These are phyloP conservation scores for Sandelia bainsii DNA, from an alignment of 2,797 vertebrate genomes.

Conservation along the genomic window DNA sequence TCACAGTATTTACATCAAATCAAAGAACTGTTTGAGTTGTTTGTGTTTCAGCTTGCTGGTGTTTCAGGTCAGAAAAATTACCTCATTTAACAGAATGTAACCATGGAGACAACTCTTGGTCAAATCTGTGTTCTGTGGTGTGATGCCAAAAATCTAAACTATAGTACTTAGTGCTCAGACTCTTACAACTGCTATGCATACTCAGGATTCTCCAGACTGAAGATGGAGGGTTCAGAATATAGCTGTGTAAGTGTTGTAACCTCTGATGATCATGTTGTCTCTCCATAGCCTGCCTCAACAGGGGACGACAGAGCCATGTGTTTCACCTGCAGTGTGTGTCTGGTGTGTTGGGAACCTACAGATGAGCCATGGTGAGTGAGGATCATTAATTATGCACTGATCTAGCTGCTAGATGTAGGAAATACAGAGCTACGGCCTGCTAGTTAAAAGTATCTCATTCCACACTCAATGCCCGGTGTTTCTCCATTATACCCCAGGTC, in stretches of 20 bases:
- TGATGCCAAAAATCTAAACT: background rate
- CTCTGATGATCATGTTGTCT: background rate
- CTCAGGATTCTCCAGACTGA: background rate
- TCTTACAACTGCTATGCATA: background rate
- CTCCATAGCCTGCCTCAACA: conserved; percentile 93
- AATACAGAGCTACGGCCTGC: background rate
- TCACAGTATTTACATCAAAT: background rate
- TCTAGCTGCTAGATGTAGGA: background rate
- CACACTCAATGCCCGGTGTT: background rate
- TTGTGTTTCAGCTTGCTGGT: background rate
- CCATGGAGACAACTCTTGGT: background rate
- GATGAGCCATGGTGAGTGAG: conserved; percentile 94
- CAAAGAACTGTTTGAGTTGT: background rate
- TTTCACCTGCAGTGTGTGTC: conserved; percentile 98
- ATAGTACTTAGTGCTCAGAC: background rate
- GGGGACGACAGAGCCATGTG: conserved; percentile 99
- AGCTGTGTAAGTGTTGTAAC: background rate
- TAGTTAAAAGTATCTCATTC: background rate
- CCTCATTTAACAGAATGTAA: background rate
- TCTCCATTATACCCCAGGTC: conserved; percentile 85
- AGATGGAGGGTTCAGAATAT: background rate
- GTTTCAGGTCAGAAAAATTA: background rate
- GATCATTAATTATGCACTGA: background rate
- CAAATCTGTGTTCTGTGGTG: background rate
- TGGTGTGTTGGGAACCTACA: conserved; percentile 99